These are phyloP conservation scores for Girardinichthys multiradiatus DNA, from an alignment of 2,113 vertebrate genomes.

Conservation along the genomic window DNA sequence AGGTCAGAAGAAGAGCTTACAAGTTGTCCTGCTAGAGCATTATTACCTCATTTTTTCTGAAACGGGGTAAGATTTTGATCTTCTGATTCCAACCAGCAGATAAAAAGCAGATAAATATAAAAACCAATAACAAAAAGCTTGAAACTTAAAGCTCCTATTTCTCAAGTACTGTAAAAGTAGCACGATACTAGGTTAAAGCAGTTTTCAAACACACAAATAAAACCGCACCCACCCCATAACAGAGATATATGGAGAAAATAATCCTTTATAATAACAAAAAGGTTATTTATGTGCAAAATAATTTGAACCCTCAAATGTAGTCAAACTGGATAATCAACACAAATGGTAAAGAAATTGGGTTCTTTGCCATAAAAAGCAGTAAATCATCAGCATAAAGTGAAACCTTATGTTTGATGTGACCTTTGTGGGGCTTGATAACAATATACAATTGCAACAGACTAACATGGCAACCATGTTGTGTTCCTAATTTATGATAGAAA, in stretches of 20 bases:
- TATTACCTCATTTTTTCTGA: neutral
- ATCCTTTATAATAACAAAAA: too few species aligned
- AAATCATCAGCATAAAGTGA: too few species aligned
- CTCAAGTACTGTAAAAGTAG: neutral
- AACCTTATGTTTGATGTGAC: too few species aligned
- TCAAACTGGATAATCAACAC: too few species aligned
- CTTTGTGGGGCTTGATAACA: too few species aligned
- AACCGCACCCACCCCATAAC: neutral
- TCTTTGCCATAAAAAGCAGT: too few species aligned
- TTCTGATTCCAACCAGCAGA: neutral
- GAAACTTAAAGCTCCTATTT: neutral
- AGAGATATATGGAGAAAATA: too few species aligned
- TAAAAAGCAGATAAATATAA: neutral
- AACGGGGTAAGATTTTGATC: neutral
- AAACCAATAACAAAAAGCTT: neutral
- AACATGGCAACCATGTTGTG: neutral
- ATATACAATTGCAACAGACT: too few species aligned
- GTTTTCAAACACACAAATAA: neutral
- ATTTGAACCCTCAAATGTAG: too few species aligned
- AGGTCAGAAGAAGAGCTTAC: neutral
- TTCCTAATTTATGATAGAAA: neutral
- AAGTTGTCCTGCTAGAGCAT: neutral
- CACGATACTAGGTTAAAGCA: neutral
- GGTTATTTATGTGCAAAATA: too few species aligned
- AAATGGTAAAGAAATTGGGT: too few species aligned